Evolutionary conservation across 2,113 vertebrate genomes (phyloP), one percentile per base, ranked within the genome.

Genomic region (Ictalurus furcatus): DNA sequence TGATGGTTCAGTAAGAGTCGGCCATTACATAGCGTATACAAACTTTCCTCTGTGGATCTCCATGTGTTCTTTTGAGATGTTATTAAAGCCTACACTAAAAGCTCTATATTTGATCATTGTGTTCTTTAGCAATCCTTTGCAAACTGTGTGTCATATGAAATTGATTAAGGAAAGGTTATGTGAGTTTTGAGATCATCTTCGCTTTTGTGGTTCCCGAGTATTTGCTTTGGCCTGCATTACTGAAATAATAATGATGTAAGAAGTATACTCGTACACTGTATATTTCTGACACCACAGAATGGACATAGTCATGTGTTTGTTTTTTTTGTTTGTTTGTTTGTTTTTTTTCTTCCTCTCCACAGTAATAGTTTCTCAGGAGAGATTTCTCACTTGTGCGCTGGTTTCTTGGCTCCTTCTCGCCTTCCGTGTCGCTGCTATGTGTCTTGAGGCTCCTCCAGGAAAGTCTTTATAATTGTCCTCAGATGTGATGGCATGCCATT

Each of bases 401-500:
- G 61, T 88, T 86, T 91, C 86, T 93, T 91, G 89, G 84, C 86
- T 88, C 16, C 6, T 65, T 56, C 63, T 88, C 19, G 2, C 56
- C 44, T 89, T 90, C 59, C 11, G 2, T 86, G 81, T 88, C 76
- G 79, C 88, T 90, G 74, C 84, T 21, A 30, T 85, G 7, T 85
- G 87, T 91, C 90, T 83, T 85, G 80, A 82, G 30, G 63, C 37
- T 82, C 65, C 85, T 91, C 91, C 83, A 88, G 90, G 88, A 90
- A 85, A 67, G 56, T 90, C 23, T 82, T 89, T 89, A 85, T 87
- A 92, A 93, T 92, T 87, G 7, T 56, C 84, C 67, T 94, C 88
- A 90, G 91, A 87, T 95, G 89, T 89, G 90, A 92, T 87, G 88
- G 91, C 86, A 89, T 85, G 90, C 93, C 71, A 89, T 83, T 48